Conservation (phyloP, 2,113 vertebrate genomes). For the Chunga burmeisteri region DNA sequence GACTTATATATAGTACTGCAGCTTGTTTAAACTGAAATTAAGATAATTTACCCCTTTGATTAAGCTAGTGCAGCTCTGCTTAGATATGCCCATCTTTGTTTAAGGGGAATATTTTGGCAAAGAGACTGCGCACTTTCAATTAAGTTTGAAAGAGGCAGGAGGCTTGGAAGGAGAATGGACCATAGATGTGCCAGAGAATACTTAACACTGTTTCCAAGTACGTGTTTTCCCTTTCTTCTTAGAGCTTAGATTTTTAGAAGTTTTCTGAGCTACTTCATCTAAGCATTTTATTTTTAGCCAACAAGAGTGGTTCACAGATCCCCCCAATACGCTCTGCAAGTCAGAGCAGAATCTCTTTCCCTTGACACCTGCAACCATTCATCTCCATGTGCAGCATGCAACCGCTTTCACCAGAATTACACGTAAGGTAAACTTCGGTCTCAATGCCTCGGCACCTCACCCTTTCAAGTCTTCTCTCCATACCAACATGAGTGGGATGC, state of each 20-base stretch:
- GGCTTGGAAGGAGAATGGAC: not conserved
- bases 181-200: not conserved
- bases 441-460: not conserved
- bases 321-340: not conserved
- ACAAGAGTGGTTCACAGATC: not conserved
- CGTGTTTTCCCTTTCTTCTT: not conserved
- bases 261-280: not conserved
- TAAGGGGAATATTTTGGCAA: not conserved
- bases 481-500: not conserved
- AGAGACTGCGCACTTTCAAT: not conserved
- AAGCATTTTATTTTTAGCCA: not conserved
- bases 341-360: not conserved
- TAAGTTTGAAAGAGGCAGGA: not conserved
- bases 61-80: not conserved
- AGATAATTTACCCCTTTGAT: not conserved
- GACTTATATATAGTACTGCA: not conserved
- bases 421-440: not conserved
- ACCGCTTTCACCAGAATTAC: not conserved
- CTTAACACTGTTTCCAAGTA: not conserved
- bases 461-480: not conserved
- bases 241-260: not conserved
- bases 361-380: not conserved
- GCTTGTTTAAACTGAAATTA: not conserved
- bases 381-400: accelerated
- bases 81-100: not conserved